Evolutionary conservation across 2,888 invertebrate species (phyloP).

Genomic region (Syritta pipiens): DNA sequence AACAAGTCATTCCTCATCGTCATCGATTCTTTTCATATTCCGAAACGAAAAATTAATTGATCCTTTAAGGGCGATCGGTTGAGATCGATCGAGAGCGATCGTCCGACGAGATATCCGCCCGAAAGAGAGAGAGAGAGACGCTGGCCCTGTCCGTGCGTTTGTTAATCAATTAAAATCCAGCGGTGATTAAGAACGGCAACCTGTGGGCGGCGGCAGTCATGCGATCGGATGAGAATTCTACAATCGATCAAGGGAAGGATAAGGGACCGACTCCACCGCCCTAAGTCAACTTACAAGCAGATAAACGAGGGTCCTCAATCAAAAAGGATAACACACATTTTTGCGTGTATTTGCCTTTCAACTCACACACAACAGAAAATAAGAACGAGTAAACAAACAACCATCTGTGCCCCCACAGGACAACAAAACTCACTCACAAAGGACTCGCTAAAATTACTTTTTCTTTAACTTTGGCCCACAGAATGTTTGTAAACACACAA

Average conservation of each 20-base stretch:
- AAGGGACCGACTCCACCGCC: not conserved
- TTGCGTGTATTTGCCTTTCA: slow-evolving; percentile 1
- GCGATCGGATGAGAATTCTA: slow-evolving; percentile 35
- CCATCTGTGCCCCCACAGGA: slow-evolving; percentile 53
- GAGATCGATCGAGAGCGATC: slow-evolving; percentile 40
- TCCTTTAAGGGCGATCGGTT: slow-evolving; percentile 51
- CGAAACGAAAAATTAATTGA: slow-evolving; percentile 55
- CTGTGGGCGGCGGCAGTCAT: slow-evolving; percentile 44
- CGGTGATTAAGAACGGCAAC: slow-evolving; percentile 30
- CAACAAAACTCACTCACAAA: slow-evolving; percentile 61
- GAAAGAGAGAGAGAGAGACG: not conserved
- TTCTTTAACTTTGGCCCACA: slow-evolving; percentile 57
- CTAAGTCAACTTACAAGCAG: not conserved
- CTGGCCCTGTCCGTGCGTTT: not conserved
- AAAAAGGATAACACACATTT: slow-evolving; percentile 55
- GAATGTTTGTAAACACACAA: slow-evolving; percentile 60
- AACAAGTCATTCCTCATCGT: slow-evolving; percentile 45
- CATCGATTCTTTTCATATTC: slow-evolving; percentile 38
- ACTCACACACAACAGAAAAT: slow-evolving; percentile 15
- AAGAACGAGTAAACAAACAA: slow-evolving; percentile 52
- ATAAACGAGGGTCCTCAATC: not conserved
- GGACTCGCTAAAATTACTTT: slow-evolving; percentile 47
- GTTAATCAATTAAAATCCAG: slow-evolving; percentile 60
- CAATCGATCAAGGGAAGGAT: slow-evolving; percentile 24
- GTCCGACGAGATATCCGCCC: slow-evolving; percentile 2